phyloP scores from a whole-genome alignment of 2,888 invertebrate genomes.

The Coenonympha glycerion region DNA sequence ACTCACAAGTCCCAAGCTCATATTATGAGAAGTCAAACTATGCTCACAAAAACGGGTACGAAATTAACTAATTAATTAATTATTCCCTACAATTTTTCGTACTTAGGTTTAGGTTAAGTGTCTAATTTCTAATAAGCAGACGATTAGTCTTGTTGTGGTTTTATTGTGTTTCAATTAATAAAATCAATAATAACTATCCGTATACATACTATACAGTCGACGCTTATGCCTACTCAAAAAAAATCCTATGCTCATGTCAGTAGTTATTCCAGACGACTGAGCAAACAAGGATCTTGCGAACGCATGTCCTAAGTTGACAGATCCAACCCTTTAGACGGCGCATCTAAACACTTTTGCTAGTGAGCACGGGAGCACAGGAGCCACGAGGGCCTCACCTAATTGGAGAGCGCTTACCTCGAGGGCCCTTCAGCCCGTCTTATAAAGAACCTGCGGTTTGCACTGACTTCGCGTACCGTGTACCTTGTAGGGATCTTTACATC shows the following conservation, averaged over 20 bases:
- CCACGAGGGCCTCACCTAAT: conserved; percentile 50
- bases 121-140: too few relatives aligned
- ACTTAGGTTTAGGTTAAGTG: too few relatives aligned
- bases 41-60: too few relatives aligned
- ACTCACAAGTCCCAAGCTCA: too few relatives aligned
- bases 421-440: conserved; percentile 44
- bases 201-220: too few relatives aligned
- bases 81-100: too few relatives aligned
- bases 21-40: too few relatives aligned
- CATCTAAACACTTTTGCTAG: conserved; percentile 39
- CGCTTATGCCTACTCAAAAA: too few relatives aligned
- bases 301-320: conserved; percentile 23
- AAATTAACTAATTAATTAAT: too few relatives aligned
- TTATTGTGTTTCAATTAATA: too few relatives aligned
- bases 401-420: conserved; percentile 59
- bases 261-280: conserved; percentile 5
- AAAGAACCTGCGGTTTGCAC: conserved; percentile 37
- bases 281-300: conserved; percentile 2
- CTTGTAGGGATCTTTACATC: conserved; percentile 1
- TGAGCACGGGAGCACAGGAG: conserved; percentile 19
- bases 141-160: too few relatives aligned
- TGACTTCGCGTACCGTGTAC: conserved; percentile 12
- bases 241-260: background rate
- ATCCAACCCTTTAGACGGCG: conserved; percentile 28
- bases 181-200: too few relatives aligned